phyloP scores from a whole-genome alignment of 2,888 invertebrate species.

The Acrobasis suavella region DNA sequence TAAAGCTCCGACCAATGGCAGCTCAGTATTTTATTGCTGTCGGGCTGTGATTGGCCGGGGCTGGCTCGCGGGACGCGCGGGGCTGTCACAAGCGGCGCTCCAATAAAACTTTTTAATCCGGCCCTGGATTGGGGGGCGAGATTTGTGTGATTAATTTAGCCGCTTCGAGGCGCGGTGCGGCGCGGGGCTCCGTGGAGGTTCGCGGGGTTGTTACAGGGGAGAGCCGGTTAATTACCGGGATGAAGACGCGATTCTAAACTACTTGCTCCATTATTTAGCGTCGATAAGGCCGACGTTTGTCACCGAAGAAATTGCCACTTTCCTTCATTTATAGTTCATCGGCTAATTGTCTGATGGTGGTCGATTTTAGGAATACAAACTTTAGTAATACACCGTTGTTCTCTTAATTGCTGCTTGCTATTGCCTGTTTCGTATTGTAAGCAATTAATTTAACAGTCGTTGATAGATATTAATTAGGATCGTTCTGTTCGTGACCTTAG shows the following conservation, averaged over 20 bases:
- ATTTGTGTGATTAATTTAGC: slow-evolving; percentile 82
- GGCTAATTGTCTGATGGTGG: slow-evolving; percentile 54
- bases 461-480: slow-evolving; percentile 2
- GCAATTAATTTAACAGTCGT: slow-evolving; percentile 17
- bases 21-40: slow-evolving; percentile 41
- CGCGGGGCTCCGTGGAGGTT: slow-evolving; percentile 34
- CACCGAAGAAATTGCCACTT: slow-evolving; percentile 73
- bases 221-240: slow-evolving; percentile 74
- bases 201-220: slow-evolving; percentile 37
- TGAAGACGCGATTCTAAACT: slow-evolving; percentile 79
- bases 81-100: slow-evolving; percentile 71
- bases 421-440: slow-evolving; percentile 9
- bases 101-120: slow-evolving; percentile 82
- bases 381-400: slow-evolving; percentile 41
- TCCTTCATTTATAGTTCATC: slow-evolving; percentile 74
- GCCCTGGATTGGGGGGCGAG: slow-evolving; percentile 76
- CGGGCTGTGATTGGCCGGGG: slow-evolving; percentile 54
- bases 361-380: slow-evolving; percentile 31
- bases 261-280: slow-evolving; percentile 78
- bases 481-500: background rate
- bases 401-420: slow-evolving; percentile 24
- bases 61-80: slow-evolving; percentile 54
- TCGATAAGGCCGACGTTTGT: slow-evolving; percentile 77
- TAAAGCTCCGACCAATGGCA: slow-evolving; percentile 53
- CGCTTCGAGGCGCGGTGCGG: slow-evolving; percentile 47